Conservation (phyloP, 2,113 vertebrate species). For the Thamnophis sirtalis region DNA sequence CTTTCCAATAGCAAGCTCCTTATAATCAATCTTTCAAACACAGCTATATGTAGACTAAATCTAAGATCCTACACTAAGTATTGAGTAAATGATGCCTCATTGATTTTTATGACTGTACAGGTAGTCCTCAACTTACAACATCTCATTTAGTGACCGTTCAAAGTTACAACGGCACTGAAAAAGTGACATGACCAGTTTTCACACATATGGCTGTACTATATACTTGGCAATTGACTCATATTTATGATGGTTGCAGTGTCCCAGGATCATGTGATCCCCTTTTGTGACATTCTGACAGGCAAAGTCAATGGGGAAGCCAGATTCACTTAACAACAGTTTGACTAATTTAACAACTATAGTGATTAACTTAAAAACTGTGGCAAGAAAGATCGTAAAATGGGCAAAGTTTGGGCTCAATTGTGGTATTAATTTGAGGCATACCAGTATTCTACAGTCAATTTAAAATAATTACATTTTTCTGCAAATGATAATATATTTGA, state of each 20-base stretch:
- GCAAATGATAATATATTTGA: background rate
- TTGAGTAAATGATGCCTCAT: background rate
- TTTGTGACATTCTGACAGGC: too few relatives aligned
- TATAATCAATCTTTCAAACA: background rate
- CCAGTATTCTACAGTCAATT: background rate
- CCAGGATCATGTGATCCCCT: too few relatives aligned
- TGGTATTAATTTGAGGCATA: background rate
- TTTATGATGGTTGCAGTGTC: too few relatives aligned
- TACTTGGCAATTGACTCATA: background rate
- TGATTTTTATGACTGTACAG: background rate
- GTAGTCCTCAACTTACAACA: background rate
- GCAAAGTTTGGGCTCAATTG: background rate
- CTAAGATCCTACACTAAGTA: background rate
- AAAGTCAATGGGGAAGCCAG: too few relatives aligned
- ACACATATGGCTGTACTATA: too few relatives aligned
- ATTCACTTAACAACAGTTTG: background rate
- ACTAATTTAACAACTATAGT: background rate
- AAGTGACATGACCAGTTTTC: background rate
- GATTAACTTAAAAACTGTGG: background rate
- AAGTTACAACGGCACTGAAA: background rate
- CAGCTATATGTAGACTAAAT: background rate
- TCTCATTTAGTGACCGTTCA: background rate
- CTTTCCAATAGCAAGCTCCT: background rate
- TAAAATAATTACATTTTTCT: slow-evolving; percentile 1
- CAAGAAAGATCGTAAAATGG: background rate